These are phyloP conservation scores for Archips xylosteana DNA, from an alignment of 2,888 invertebrate genomes.

Conservation along the genomic window DNA sequence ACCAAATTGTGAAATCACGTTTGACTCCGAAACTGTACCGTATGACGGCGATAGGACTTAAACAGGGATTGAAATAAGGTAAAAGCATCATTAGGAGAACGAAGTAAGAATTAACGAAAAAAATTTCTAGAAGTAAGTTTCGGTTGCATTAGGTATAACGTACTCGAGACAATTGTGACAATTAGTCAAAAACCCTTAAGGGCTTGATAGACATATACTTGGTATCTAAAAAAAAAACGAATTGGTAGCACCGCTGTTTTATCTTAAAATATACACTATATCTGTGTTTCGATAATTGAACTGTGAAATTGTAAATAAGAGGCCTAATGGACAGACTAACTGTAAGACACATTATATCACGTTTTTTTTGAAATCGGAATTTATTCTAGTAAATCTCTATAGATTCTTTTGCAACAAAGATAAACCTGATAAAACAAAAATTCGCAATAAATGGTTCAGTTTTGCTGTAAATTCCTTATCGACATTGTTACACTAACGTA, in stretches of 20 bases:
- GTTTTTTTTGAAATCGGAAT: too few relatives aligned
- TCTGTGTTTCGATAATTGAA: not conserved
- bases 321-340: not conserved
- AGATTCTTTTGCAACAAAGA: too few relatives aligned
- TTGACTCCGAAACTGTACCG: conserved; percentile 14
- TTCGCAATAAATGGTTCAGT: too few relatives aligned
- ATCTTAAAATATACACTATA: not conserved
- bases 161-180: not conserved
- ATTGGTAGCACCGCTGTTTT: not conserved
- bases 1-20: not conserved
- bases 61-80: conserved; percentile 31
- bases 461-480: too few relatives aligned
- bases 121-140: not conserved
- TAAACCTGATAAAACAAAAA: too few relatives aligned
- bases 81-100: conserved; percentile 3
- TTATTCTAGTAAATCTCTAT: too few relatives aligned
- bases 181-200: not conserved
- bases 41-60: conserved; percentile 20
- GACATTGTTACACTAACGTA: too few relatives aligned
- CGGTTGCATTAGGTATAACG: not conserved
- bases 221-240: not conserved
- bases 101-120: not conserved
- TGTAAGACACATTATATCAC: too few relatives aligned
- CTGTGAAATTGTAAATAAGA: not conserved
- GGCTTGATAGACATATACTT: too few relatives aligned